Percentiles rank a stretch among this genome's conserved stretches.
Conservation (phyloP, 2,888 invertebrate genomes). For the Scaptomyza flava region DNA sequence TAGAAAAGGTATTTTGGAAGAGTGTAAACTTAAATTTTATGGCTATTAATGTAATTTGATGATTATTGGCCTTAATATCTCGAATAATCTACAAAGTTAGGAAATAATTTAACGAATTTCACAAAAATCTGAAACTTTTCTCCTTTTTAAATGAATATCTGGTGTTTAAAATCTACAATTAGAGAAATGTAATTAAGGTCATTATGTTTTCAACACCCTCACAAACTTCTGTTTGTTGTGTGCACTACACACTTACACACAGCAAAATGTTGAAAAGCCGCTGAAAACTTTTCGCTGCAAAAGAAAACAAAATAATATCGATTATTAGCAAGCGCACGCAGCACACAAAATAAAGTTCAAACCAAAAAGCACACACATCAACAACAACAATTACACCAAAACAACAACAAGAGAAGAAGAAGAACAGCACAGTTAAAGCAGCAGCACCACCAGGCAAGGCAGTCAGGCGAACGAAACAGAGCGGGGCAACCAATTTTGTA, state of each 20-base stretch:
- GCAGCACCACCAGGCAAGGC: constrained; percentile 15
- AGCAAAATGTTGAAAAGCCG: constrained; percentile 46
- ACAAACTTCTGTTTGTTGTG: not conserved
- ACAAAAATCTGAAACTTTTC: not conserved
- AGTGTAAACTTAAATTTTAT: no score
- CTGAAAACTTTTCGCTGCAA: constrained; percentile 68
- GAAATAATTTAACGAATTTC: not conserved
- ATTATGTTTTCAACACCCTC: not conserved
- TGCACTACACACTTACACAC: no score
- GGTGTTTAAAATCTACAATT: not conserved
- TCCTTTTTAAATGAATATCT: not conserved
- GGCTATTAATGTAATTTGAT: no score
- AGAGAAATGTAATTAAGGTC: not conserved
- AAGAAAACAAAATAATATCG: constrained; percentile 77
- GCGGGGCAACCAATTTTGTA: not conserved
- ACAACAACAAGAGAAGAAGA: constrained; percentile 7
- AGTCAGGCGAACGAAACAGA: constrained; percentile 43
- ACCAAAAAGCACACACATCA: constrained; percentile 38
- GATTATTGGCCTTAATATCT: no score
- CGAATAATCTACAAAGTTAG: no score
- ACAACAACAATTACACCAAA: constrained; percentile 8
- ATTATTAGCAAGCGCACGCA: constrained; percentile 65
- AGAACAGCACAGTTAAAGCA: not conserved
- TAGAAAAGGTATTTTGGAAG: no score
- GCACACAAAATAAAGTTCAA: constrained; percentile 28